Evolutionary conservation across 2,888 invertebrate genomes (phyloP), one percentile per base, ranked within the genome.

Genomic region (Eupithecia centaureata): DNA sequence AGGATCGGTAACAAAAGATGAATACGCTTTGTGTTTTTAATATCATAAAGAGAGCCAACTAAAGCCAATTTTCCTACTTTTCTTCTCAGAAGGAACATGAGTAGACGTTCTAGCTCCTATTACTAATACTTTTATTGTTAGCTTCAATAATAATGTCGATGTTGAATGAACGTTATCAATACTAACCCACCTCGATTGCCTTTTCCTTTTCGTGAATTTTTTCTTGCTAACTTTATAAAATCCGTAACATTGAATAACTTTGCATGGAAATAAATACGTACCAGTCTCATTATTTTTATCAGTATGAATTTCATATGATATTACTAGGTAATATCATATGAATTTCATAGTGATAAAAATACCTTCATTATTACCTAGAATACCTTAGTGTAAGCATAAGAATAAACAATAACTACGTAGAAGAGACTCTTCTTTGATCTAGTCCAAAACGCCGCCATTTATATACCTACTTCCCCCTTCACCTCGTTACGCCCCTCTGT

Each of bases 51-150:
- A 12, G 47, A 42, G 57, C 54, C n/a, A 63, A n/a, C 22, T 35
- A 51, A 27, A 54, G 8, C 13, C 38, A 22, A 28, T 57, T 70
- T 76, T 76, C 69, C 69, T 70, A 70, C 67, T 73, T 67, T 71
- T 72, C 68, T 74, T 75, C 73, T 42, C 54, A 72, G 73, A 69
- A 72, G 47, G 54, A 25, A 47, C 22, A 47, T 47, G 47, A 47
- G 22, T 18, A 4, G 18, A 47, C 22, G 22, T 22, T 47, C 18
- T 2, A 10, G 75, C 76, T 73, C 65, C 76, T 79, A 79, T 77
- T 42, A 57, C 61, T 52, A 70, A 73, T 66, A 70, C 66, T 18
- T 15, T 28, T 65, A 57, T 70, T 67, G 52, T 35, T 70, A 66
- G 68, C 64, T 35, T 12, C 18, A 60, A 68, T 59, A 54, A 52